A percentile compares a stretch with the other conserved stretches of the same genome.
Evolutionary conservation across 2,888 invertebrate species (phyloP).

Genomic region (Nemotelus nigrinus): DNA sequence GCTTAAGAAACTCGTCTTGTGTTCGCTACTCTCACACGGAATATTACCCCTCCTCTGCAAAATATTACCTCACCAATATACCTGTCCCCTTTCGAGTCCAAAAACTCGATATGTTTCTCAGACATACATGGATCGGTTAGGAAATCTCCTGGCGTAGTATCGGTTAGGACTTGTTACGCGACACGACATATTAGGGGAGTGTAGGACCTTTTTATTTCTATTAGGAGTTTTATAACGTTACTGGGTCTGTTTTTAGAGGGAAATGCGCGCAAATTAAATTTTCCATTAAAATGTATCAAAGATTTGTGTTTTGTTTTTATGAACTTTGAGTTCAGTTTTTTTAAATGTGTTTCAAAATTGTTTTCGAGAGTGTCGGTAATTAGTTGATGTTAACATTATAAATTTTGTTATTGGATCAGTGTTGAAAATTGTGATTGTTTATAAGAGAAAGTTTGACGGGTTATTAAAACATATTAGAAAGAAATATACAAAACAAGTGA

Average conservation of each 20-base stretch:
- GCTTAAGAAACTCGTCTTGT: too few species aligned
- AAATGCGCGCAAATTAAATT: constrained; percentile 23
- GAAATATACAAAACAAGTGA: too few species aligned
- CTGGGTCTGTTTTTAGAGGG: background rate
- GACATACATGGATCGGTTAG: background rate
- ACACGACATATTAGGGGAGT: constrained; percentile 37
- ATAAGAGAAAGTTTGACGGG: background rate
- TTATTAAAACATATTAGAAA: too few species aligned
- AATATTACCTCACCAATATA: constrained; percentile 6
- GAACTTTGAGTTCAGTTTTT: constrained; percentile 3
- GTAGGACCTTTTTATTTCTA: background rate
- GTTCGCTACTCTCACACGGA: too few species aligned
- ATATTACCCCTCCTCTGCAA: background rate
- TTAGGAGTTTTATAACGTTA: background rate
- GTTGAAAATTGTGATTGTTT: background rate
- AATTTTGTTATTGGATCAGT: background rate
- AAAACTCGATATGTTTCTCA: background rate
- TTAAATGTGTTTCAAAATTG: background rate
- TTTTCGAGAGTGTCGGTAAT: constrained; percentile 4
- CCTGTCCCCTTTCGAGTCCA: constrained; percentile 13
- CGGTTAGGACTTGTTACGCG: constrained; percentile 43
- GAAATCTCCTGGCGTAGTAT: constrained; percentile 15
- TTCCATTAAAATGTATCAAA: constrained; percentile 26
- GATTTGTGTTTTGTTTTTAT: constrained; percentile 14
- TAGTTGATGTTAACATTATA: background rate